phyloP scores from a whole-genome alignment of 92 coral and sea anemone genomes.

The Zoanthus solanderi region DNA sequence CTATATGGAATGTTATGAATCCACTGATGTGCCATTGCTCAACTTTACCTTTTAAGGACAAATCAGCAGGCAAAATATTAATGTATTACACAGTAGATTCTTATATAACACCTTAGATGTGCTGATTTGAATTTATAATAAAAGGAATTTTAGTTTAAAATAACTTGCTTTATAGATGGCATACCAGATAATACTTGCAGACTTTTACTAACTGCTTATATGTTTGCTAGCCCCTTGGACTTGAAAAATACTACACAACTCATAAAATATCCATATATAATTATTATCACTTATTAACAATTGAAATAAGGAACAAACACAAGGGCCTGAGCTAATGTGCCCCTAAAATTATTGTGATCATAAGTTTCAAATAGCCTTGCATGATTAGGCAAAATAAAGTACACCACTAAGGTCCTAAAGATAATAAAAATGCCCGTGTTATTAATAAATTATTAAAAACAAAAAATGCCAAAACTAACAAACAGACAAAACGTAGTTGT shows the following conservation, averaged over 20 bases:
- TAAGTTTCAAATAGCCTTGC: not conserved
- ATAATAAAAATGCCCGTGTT: not conserved
- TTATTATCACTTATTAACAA: not conserved
- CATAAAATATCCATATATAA: slow-evolving; percentile 8
- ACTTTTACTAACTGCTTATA: slow-evolving; percentile 13
- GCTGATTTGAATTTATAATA: not conserved
- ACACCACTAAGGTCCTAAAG: not conserved
- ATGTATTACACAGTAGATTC: not conserved
- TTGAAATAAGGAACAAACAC: not conserved
- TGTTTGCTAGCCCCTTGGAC: not conserved
- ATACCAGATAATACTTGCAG: slow-evolving; percentile 9
- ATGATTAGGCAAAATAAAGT: not conserved
- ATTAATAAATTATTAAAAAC: no score
- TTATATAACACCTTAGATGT: not conserved
- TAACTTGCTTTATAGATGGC: not conserved
- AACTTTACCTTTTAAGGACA: slow-evolving; percentile 25
- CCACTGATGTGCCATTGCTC: slow-evolving; percentile 20
- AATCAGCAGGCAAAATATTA: slow-evolving; percentile 1
- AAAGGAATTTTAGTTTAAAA: not conserved
- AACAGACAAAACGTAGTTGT: not conserved
- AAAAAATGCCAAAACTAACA: not conserved
- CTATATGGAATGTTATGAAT: slow-evolving; percentile 10
- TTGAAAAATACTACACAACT: slow-evolving; percentile 5
- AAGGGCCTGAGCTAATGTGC: not conserved
- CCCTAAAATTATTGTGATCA: not conserved